phyloP scores from a whole-genome alignment of 2,797 vertebrate species.

The Alfaro cultratus region DNA sequence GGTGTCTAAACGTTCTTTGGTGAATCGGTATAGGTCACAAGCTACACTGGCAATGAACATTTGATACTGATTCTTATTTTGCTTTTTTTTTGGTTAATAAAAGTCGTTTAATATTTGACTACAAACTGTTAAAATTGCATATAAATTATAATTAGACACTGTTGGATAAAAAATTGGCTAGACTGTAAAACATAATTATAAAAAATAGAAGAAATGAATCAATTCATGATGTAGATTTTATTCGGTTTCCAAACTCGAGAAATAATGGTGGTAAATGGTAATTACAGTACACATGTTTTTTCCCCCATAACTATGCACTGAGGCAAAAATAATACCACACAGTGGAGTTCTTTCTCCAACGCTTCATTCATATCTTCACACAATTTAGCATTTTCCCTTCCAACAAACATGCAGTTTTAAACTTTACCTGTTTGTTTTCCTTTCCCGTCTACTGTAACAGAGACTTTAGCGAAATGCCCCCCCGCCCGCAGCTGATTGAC shows the following conservation, averaged over 20 bases:
- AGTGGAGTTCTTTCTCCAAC: neutral
- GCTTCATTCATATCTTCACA: neutral
- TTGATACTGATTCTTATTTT: too few species aligned
- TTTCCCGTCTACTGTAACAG: neutral
- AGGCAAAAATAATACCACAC: neutral
- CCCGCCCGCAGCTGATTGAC: constrained; percentile 49
- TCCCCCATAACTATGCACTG: neutral
- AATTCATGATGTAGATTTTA: neutral
- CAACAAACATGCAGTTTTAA: too few species aligned
- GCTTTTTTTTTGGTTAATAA: neutral
- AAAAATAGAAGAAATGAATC: neutral
- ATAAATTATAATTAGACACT: neutral
- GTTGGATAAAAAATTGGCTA: neutral
- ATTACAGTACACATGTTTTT: neutral
- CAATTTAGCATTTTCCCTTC: too few species aligned
- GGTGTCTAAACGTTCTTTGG: neutral
- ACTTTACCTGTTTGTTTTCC: neutral
- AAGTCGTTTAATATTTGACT: neutral
- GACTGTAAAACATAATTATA: neutral
- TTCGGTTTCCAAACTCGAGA: neutral
- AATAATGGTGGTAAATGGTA: neutral
- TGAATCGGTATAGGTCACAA: neutral
- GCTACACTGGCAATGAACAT: too few species aligned
- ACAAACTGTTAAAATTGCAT: neutral
- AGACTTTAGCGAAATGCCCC: neutral